A percentile compares a stretch with the other conserved stretches of the same genome.
Conservation (phyloP, 2,797 vertebrate species). For the Mormyrus proboscirostris region DNA sequence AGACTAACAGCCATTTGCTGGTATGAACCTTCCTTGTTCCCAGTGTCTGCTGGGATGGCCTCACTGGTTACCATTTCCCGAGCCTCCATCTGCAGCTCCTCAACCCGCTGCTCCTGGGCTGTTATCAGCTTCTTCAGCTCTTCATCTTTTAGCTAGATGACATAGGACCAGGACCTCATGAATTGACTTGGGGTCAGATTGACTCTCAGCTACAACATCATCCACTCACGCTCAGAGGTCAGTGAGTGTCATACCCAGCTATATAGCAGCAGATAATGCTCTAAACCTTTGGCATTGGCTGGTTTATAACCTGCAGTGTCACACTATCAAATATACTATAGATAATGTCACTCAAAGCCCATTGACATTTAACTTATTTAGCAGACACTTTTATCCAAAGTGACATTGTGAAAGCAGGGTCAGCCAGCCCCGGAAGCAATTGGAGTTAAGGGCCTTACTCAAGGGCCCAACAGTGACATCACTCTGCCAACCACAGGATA, state of each 20-base stretch:
- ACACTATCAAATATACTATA: background rate
- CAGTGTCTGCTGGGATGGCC: conserved; percentile 32
- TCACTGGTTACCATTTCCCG: conserved; percentile 1
- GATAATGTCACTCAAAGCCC: background rate
- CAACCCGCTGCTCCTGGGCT: conserved; percentile 43
- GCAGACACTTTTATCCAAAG: background rate
- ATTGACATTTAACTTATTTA: background rate
- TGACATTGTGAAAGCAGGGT: background rate
- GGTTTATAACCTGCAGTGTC: background rate
- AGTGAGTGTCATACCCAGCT: background rate
- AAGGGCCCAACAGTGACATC: background rate
- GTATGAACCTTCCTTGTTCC: background rate
- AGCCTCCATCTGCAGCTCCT: conserved; percentile 47
- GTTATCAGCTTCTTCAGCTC: conserved; percentile 47
- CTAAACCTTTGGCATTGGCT: background rate
- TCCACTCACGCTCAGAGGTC: background rate
- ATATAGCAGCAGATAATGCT: background rate
- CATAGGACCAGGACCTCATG: background rate
- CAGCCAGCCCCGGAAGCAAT: background rate
- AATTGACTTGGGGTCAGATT: background rate
- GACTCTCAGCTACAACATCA: background rate
- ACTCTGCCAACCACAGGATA: background rate
- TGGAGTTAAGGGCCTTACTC: background rate
- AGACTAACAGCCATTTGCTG: background rate
- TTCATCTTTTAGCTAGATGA: conserved; percentile 53